Evolutionary conservation across 2,888 invertebrate species (phyloP), one percentile per base, ranked within the genome.

Genomic region (Meta bourneti): DNA sequence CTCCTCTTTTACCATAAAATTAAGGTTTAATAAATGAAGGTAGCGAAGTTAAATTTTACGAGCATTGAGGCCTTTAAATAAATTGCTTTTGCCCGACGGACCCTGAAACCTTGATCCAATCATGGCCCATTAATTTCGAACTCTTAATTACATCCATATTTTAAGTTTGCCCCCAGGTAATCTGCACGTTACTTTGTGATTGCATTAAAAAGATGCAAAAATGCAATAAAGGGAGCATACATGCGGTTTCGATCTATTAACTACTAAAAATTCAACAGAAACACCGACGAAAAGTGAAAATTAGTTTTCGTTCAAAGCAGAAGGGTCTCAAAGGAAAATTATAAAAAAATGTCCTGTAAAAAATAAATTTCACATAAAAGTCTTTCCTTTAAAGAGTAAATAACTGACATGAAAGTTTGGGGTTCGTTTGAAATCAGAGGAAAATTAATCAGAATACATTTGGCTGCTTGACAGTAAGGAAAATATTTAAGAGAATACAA

Each of bases 131-230:
- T 89, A 89, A 89, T 89, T 82, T 89, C 54, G 34, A 49, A 48
- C 81, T 61, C 80, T 89, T 89, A 89, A 89, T 89, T 89, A 75
- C 81, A 80, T 82, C 82, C 89, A 89, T 89, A 89, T 89, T 89
- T 89, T 89, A 81, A 89, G 81, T 51, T 70, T 19, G 34, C 81
- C 61, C 54, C 48, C 13, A 80, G 75, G 86, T 71, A 78, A 79
- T 79, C 78, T 69, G 49, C 70, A 51, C 16, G 52, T 20, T 69
- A 69, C 71, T 51, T 20, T 79, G 52, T 52, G 83, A 72, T 83
- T 83, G 72, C 74, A 11, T 54, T 19, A 83, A 83, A 72, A 82
- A 79, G 69, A 48, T 69, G 51, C 51, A 69, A 70, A 87, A 79
- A 71, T 34, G 86, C 51, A 51, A 70, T 78, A 78, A 86, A 78